Base-by-base conservation (phyloP, 2,113 vertebrate genomes). In the Perognathus longimembris region DNA sequence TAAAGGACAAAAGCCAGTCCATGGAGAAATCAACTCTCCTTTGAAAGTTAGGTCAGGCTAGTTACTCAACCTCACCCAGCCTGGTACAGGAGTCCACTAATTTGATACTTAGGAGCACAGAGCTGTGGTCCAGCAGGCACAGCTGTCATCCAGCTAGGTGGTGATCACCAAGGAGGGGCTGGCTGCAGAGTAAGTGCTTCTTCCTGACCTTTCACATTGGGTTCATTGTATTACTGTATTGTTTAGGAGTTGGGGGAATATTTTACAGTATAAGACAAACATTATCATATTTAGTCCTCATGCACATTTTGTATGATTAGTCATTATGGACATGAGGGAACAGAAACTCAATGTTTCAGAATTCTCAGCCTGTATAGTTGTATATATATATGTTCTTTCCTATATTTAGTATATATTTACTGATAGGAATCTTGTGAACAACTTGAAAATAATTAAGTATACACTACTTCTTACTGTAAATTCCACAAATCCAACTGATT, bases 1-100 rank as follows among this genome's bases (percentile, higher is more conserved):
- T 86, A n/a, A 45, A 57, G 67, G 69, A 94, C 81, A 71, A 74
- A 89, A 93, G 69, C 92, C 79, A 89, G 90, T 50, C 71, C 71
- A 61, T 89, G 63, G 80, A 85, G 93, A 85, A 82, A n/a, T 78
- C 34, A 50, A 74, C 63, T 82, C 54, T 89, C 75, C 82, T 88
- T 61, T 88, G 76, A 64, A 80, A 91, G 84, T 63, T 50, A 78
- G 63, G 21, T 54, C 75, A 12, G 70, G 10, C 54, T 90, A 8
- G 26, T 75, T 26, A 1, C 38, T 45, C 32, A 22, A 38, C 76
- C 86, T 0, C 5, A 4, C 1, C 0, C 18, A 38, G 24, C 54
- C 50, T 77, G 54, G 24, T 0, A 1, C 6, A 12, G 18, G 63
- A 71, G 32, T 42, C 14, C 1, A 0, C 0, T 6, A 28, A 15